These are phyloP conservation scores for Nymphalis c-album DNA, from an alignment of 2,888 invertebrate species.

Conservation along the genomic window DNA sequence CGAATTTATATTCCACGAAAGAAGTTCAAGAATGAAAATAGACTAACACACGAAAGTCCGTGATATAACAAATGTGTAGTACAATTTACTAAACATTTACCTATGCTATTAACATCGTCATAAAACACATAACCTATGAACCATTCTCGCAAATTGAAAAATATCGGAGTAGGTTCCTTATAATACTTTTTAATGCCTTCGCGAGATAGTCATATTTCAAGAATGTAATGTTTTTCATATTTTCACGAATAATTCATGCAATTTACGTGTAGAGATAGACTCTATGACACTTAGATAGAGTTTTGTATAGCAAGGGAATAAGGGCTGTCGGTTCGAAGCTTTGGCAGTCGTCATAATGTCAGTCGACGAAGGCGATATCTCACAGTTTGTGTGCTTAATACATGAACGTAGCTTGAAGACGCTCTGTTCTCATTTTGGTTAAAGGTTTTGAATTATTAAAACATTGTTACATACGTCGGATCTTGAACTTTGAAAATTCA, in stretches of 20 bases:
- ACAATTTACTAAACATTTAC: neutral
- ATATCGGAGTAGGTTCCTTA: constrained; percentile 65
- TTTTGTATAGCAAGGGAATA: neutral
- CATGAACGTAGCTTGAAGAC: constrained; percentile 53
- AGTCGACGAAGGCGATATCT: constrained; percentile 55
- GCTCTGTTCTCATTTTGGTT: constrained; percentile 59
- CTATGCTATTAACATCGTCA: constrained; percentile 39
- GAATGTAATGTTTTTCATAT: constrained; percentile 73
- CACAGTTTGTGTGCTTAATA: constrained; percentile 61
- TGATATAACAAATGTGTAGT: too few relatives aligned
- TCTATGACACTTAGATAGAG: constrained; percentile 5
- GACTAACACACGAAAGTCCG: too few relatives aligned
- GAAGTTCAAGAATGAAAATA: too few relatives aligned
- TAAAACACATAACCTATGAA: constrained; percentile 59
- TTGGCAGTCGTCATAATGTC: constrained; percentile 43
- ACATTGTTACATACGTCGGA: constrained; percentile 45
- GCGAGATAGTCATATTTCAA: constrained; percentile 66
- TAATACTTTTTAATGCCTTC: constrained; percentile 74
- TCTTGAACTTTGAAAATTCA: constrained; percentile 32
- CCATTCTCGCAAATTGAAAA: constrained; percentile 78
- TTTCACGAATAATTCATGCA: constrained; percentile 54
- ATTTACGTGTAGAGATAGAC: constrained; percentile 6
- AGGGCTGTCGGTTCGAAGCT: constrained; percentile 11
- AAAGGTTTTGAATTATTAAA: constrained; percentile 63
- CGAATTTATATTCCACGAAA: too few relatives aligned